Evolutionary conservation across 1,140 invertebrate species (phyloP), one percentile per base, ranked within the genome.

Genomic region (Solenopsis fugax): DNA sequence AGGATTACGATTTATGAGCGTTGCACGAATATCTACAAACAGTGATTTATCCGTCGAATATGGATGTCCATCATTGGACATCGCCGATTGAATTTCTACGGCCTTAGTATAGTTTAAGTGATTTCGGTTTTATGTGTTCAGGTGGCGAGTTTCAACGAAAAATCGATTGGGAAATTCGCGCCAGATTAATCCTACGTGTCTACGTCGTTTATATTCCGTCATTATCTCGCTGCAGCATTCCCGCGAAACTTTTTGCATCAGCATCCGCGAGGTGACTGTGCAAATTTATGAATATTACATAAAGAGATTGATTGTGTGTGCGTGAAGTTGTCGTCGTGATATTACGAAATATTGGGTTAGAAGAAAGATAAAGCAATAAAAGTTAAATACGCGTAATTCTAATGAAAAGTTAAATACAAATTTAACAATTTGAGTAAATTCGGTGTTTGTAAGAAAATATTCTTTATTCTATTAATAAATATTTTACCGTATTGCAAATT

Each of bases 211-310:
- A 88, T 60, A 84, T 75, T 84, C 37, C 18, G 60, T 65, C 60
- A 54, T 78, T 58, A 69, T 54, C 16, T 37, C 84, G 37, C 48
- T 60, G 24, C 6, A 50, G 56, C 10, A 64, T 50, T 48, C 54
- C n/a, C 24, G 69, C 45, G 34, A 89, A 90, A 90, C 77, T 89
- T 90, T 90, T 89, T 87, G 85, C 85, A 89, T 90, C 64, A 84
- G 54, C 56, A 84, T 84, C 58, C 24, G 72, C 45, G 65, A 76
- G 64, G 67, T 34, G 78, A 45, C 58, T 62, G 16, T 50, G 67
- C 50, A 81, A 84, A 90, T 86, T 86, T 58, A 86, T 76, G 52
- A 67, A 85, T 72, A 72, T 58, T 71, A 65, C 50, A 50, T 65
- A 56, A 72, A 82, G 24, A 60, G 41, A 64, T 54, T 48, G 18